Conservation (phyloP, 2,888 invertebrate genomes). For the Serripes groenlandicus region DNA sequence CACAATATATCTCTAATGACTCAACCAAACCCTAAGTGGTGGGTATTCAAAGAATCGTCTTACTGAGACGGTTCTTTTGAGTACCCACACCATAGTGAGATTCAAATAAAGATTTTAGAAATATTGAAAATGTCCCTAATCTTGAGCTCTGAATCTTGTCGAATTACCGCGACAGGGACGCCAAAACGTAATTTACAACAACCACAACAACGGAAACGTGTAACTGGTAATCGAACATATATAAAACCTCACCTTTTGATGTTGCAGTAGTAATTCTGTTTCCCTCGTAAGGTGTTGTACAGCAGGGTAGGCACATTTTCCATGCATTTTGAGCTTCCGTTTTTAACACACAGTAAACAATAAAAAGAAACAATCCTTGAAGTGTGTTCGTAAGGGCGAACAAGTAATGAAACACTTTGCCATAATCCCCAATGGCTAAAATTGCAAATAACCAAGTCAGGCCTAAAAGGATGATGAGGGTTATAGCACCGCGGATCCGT, state of each 20-base stretch:
- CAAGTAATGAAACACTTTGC: constrained; percentile 81
- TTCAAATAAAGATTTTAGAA: too few relatives aligned
- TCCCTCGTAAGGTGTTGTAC: constrained; percentile 48
- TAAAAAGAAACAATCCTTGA: constrained; percentile 85
- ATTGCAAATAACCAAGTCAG: constrained; percentile 84
- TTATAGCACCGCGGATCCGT: constrained; percentile 78
- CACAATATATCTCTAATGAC: too few relatives aligned
- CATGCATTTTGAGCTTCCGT: constrained; percentile 77
- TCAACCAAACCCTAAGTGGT: too few relatives aligned
- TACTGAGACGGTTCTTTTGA: too few relatives aligned
- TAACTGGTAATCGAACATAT: too few relatives aligned
- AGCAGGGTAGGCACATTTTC: constrained; percentile 62
- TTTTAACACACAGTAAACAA: constrained; percentile 83
- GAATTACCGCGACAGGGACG: too few relatives aligned
- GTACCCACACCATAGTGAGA: too few relatives aligned
- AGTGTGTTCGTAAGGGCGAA: constrained; percentile 84
- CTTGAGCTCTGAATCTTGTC: too few relatives aligned
- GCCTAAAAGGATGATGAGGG: constrained; percentile 81
- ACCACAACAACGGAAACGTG: too few relatives aligned
- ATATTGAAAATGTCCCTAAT: too few relatives aligned
- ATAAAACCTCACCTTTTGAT: constrained; percentile 20
- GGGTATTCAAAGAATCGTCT: too few relatives aligned
- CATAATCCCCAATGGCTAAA: constrained; percentile 78
- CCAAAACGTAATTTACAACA: too few relatives aligned
- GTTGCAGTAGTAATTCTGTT: neutral